Evolutionary conservation across 2,797 vertebrate species (phyloP), one percentile per base, ranked within the genome.

Genomic region (Furcifer pardalis): DNA sequence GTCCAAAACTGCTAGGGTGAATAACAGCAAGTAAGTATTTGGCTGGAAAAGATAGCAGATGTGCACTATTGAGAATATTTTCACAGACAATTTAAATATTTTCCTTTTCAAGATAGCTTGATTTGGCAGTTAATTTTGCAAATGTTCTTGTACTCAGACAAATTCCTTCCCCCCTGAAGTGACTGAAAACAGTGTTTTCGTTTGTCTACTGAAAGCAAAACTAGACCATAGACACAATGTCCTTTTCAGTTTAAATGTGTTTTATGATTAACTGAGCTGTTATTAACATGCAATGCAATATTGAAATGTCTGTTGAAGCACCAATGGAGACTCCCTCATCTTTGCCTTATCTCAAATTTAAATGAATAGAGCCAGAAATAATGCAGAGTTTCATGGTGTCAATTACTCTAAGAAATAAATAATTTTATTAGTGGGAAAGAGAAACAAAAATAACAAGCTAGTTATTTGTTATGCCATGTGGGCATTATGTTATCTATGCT

Each of bases 1-100:
- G 84, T 89, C 85, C 86, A 87, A 84, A 66, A 80, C 81, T 35
- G 35, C 83, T 66, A 78, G 40, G 83, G 76, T 82, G 86, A 89
- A 88, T 71, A 71, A 91, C 3, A 73, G n/a, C 69, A 92, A n/a
- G 90, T 90, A 92, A 60, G 44, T 89, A 88, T 5, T 5, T 88
- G 84, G 81, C 84, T 89, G 82, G 88, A 90, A 92, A 92, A 92
- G 87, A 85, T 84, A 89, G 82, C 56, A 89, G 65, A 89, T 92
- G 86, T 89, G 25, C 74, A 76, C 81, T 83, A 90, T 89, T 87
- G 86, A 86, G 89, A 91, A 85, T 88, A 88, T 84, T 80, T 1
- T 84, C 84, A 92, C 89, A 89, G 84, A 91, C 91, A 94, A 91
- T 94, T 92, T 92, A 94, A 94, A 92, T 90, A 92, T 90, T 96